Evolutionary conservation across 2,797 vertebrate species (phyloP).

Genomic region (Eleutherodactylus coqui): DNA sequence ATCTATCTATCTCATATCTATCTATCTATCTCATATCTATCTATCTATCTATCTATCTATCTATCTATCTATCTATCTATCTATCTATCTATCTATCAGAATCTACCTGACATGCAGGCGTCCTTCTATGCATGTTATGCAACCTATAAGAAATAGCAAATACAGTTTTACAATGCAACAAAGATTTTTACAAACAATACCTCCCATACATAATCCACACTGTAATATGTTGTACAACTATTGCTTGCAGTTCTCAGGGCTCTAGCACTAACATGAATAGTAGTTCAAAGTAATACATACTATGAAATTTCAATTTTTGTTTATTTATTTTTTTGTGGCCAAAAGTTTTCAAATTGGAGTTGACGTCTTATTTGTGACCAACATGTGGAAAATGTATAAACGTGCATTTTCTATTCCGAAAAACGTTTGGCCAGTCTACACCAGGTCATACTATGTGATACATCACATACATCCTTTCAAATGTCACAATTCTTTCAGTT

Average conservation of each 20-base stretch:
- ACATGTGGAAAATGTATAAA: neutral
- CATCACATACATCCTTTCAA: too few relatives aligned
- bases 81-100: neutral
- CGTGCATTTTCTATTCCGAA: neutral
- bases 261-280: neutral
- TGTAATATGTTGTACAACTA: neutral
- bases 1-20: too few relatives aligned
- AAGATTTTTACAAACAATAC: neutral
- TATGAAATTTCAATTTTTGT: neutral
- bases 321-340: too few relatives aligned
- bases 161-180: neutral
- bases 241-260: neutral
- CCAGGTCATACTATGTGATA: too few relatives aligned
- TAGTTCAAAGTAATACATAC: neutral
- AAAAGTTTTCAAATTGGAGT: too few relatives aligned
- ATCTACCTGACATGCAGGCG: neutral
- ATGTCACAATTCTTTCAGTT: too few relatives aligned
- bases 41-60: neutral
- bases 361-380: neutral
- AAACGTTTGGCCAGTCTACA: too few relatives aligned
- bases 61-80: slow-evolving; percentile 6
- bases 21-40: too few relatives aligned
- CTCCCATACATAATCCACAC: neutral
- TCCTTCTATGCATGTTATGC: neutral
- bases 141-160: neutral